Base-by-base conservation (phyloP, 2,113 vertebrate genomes). In the Channa argus region DNA sequence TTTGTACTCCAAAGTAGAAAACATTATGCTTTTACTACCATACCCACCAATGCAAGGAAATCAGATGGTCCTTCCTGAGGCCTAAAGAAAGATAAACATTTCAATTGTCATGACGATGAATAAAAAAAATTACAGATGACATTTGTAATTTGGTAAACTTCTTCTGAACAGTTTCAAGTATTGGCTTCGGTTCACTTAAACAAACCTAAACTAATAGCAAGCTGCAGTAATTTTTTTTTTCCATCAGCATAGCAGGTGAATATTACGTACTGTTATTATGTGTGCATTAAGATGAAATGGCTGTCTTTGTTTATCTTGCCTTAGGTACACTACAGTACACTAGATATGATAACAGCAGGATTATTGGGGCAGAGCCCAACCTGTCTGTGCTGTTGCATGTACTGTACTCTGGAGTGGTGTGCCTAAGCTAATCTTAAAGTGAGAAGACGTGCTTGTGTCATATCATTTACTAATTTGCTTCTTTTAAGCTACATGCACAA, bases 301-400 rank as follows among this genome's bases (percentile, higher is more conserved):
- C 73, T 65, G 69, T 73, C 80, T 83, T 55, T 88, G 82, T 86
- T 85, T 85, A 86, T 86, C 71, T 89, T 84, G 55, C 72, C 68
- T 0, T 43, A 82, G 79, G 74, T 85, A 74, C 71, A 89, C 78
- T 74, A 66, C 74, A 68, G 68, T 74, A 84, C 76, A 50, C 54
- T 63, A 66, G 77, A 79, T 71, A 58, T 79, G 83, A 89, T 83
- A 82, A 85, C 76, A 85, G 72, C 72, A 76, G 73, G 77, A 74
- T 84, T 80, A 83, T 79, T 82, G 80, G 79, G 55, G 75, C 67
- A 80, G 58, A 77, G 76, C 84, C 77, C 74, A 79, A 58, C 73
- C 64, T 34, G 8, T 58, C 43, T 8, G 7, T 61, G 60, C 74
- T 81, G 46, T 79, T 38, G 37, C 73, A 52, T 76, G 53, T 63